Percentiles rank a stretch among this genome's conserved stretches.
phyloP scores from a whole-genome alignment of 2,888 invertebrate genomes.

The Aspidiotus rigidus region DNA sequence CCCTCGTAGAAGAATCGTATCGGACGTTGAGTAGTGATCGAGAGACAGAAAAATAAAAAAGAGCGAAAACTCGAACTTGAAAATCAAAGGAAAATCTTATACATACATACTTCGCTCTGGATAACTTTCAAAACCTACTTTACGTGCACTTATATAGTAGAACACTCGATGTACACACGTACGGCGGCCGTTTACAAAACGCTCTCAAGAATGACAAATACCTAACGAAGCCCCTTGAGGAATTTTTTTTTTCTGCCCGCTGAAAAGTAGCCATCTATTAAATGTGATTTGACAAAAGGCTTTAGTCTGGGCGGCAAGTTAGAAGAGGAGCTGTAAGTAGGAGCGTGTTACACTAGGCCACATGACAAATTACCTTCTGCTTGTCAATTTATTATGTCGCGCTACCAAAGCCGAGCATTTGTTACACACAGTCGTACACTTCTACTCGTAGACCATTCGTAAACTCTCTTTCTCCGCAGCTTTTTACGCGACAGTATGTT shows the following conservation, averaged over 20 bases:
- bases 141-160: no score
- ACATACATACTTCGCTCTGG: no score
- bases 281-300: constrained; percentile 32
- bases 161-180: no score
- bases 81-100: no score
- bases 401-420: constrained; percentile 28
- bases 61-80: no score
- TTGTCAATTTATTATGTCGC: constrained; percentile 33
- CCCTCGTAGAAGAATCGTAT: no score
- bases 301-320: constrained; percentile 9
- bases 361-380: constrained; percentile 30
- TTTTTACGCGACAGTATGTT: constrained; percentile 19
- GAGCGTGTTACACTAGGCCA: constrained; percentile 18
- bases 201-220: constrained; percentile 29
- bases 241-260: not conserved
- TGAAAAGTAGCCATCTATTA: constrained; percentile 32
- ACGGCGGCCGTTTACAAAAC: constrained; percentile 4
- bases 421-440: constrained; percentile 27
- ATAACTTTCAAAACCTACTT: no score
- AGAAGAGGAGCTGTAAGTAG: constrained; percentile 1
- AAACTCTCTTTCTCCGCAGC: not conserved
- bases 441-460: constrained; percentile 11
- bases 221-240: constrained; percentile 17
- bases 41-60: no score
- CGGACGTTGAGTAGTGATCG: no score